Evolutionary conservation across 2,797 vertebrate genomes (phyloP).

Genomic region (Gymnoscopelus braueri): DNA sequence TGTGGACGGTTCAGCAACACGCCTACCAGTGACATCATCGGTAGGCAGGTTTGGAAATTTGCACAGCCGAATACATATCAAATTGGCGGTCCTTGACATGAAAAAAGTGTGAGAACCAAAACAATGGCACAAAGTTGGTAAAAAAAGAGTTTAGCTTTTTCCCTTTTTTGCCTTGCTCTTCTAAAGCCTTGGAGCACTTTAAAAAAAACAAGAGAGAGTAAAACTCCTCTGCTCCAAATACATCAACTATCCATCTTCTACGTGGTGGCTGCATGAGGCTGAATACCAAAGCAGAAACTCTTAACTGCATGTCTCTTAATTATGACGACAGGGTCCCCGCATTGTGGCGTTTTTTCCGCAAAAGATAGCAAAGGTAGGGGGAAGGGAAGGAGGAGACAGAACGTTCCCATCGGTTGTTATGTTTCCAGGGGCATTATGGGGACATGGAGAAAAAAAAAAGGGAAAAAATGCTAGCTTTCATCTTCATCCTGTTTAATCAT

Average conservation of each 20-base stretch:
- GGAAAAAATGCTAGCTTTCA: conserved; percentile 62
- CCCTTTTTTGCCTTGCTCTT: conserved; percentile 22
- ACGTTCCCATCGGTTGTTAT: conserved; percentile 30
- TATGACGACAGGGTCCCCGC: conserved; percentile 35
- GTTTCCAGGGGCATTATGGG: conserved; percentile 35
- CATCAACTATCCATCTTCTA: neutral
- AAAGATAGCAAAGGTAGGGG: too few relatives aligned
- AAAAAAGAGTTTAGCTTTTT: conserved; percentile 3
- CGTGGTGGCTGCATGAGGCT: neutral
- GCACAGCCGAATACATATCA: too few relatives aligned
- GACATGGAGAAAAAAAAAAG: neutral
- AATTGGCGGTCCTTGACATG: too few relatives aligned
- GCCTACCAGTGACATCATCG: too few relatives aligned
- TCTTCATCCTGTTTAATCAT: conserved; percentile 70
- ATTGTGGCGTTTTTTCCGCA: conserved; percentile 22
- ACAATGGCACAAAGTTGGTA: conserved; percentile 36
- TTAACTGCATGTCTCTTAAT: conserved; percentile 54
- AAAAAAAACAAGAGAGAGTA: neutral
- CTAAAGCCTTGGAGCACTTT: conserved; percentile 3
- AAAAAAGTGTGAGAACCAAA: too few relatives aligned
- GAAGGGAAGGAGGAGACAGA: conserved; percentile 48
- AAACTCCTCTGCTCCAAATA: conserved; percentile 27
- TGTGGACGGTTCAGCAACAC: too few relatives aligned
- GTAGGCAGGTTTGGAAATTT: too few relatives aligned
- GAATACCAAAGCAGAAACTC: conserved; percentile 32